Base-by-base conservation (phyloP, 2,888 invertebrate genomes). In the Epistrophella euchroma region DNA sequence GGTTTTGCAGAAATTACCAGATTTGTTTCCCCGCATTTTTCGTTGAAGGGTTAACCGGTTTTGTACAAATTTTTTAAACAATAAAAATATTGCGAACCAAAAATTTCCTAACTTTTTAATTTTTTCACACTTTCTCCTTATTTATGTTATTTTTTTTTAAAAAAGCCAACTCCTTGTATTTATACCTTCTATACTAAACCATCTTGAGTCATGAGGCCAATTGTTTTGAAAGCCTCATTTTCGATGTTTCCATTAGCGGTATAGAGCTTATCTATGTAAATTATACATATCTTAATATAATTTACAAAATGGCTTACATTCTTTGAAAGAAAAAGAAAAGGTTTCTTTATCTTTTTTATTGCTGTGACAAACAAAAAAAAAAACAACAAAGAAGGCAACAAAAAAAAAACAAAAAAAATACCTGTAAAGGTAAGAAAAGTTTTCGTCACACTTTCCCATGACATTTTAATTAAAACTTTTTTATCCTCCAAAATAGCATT, bases 391-490 rank as follows among this genome's bases (percentile, higher is more conserved):
- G 9, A n/a, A 25, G 1, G 1, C 3, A 37, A 17, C 19, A 58
- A 35, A 10, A 19, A 58, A 37, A 37, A 17, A 15, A 50, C 0
- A 50, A 56, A n/a, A 17, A n/a, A 43, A 1, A 15, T n/a, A n/a
- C 11, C 4, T 13, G 4, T n/a, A 45, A 7, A 52, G 28, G 28
- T 28, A 32, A 17, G 13, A 32, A 32, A 56, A 32, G 5, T 35
- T 58, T 58, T 35, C 19, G 35, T 35, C 15, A 60, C 37, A 37
- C 37, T 60, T 58, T 35, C 19, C 37, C 9, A 28, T 43, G 45
- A 64, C 45, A 45, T 60, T 60, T 60, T 45, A 64, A 64, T 45
- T 64, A 64, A 64, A 64, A 64, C 64, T 64, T 64, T 45, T 15
- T 6, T 13, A 43, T 4, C 15, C 13, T 5, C 25, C 10, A 10